Evolutionary conservation across 2,888 invertebrate genomes (phyloP).

Genomic region (Campopleginae sp.): DNA sequence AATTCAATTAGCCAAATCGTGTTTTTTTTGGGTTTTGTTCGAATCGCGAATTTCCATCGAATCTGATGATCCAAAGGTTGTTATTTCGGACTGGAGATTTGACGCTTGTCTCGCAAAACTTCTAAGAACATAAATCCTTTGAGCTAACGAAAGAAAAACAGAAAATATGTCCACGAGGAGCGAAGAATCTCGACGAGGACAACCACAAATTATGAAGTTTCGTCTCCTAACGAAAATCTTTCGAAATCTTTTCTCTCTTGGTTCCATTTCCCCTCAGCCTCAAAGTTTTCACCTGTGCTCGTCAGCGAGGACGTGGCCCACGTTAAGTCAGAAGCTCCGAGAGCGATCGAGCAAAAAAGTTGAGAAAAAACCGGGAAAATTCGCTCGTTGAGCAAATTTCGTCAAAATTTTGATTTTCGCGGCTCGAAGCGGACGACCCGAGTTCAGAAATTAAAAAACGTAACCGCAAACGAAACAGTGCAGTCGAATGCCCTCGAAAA

Average conservation of each 20-base stretch:
- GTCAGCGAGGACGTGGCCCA: not conserved
- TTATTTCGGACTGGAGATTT: too few relatives aligned
- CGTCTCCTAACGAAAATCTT: slow-evolving; percentile 26
- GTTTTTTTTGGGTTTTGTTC: not conserved
- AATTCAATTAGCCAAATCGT: too few relatives aligned
- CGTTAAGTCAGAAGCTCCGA: too few relatives aligned
- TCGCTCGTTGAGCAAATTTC: too few relatives aligned
- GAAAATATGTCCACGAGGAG: not conserved
- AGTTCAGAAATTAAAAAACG: too few relatives aligned
- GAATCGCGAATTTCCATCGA: not conserved
- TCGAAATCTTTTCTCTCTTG: slow-evolving; percentile 49
- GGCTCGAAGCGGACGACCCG: too few relatives aligned
- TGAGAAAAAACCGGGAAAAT: slow-evolving; percentile 1
- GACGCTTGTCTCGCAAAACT: too few relatives aligned
- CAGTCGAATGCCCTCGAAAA: too few relatives aligned
- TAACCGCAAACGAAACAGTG: too few relatives aligned
- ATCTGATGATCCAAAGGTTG: not conserved
- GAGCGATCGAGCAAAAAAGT: slow-evolving; percentile 19
- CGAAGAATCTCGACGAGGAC: slow-evolving; percentile 16
- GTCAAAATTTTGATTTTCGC: too few relatives aligned
- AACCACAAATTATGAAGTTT: not conserved
- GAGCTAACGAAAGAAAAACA: not conserved
- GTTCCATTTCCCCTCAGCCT: slow-evolving; percentile 50
- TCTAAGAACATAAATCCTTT: too few relatives aligned
- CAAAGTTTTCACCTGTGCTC: slow-evolving; percentile 47